Evolutionary conservation across 2,113 vertebrate species (phyloP).

Genomic region (Stercorarius parasiticus): DNA sequence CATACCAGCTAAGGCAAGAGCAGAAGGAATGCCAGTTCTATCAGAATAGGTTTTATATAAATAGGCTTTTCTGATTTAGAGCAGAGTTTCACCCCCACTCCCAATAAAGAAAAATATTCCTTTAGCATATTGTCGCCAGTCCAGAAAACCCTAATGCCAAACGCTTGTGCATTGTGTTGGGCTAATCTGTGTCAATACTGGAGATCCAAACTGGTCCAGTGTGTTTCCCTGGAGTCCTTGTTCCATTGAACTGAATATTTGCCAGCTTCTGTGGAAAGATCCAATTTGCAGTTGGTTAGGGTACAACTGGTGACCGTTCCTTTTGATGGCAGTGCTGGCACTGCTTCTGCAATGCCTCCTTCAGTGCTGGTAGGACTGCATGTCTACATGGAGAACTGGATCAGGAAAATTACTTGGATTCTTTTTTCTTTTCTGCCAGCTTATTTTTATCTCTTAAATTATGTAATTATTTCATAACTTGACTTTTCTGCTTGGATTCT

Average conservation of each 20-base stretch:
- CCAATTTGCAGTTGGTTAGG: not conserved
- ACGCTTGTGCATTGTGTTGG: not conserved
- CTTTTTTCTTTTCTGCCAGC: not conserved
- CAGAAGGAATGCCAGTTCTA: slow-evolving; percentile 18
- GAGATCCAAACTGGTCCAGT: not conserved
- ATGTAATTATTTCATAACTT: slow-evolving; percentile 55
- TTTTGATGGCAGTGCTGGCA: not conserved
- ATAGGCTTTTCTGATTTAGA: slow-evolving; percentile 35
- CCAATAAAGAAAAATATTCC: not conserved
- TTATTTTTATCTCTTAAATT: slow-evolving; percentile 55
- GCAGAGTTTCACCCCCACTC: not conserved
- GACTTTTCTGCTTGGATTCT: slow-evolving; percentile 55
- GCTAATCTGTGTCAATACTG: not conserved
- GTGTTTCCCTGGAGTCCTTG: not conserved
- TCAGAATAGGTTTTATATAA: slow-evolving; percentile 37
- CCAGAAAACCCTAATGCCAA: not conserved
- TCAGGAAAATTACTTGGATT: not conserved
- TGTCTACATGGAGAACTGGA: not conserved
- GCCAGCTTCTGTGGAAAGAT: not conserved
- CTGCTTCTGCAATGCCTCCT: not conserved
- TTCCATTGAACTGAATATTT: not conserved
- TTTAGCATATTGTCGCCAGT: not conserved
- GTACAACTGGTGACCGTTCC: not conserved
- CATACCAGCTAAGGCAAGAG: not conserved
- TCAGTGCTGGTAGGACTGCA: not conserved